A percentile compares a stretch with the other conserved stretches of the same genome.
Conservation (phyloP, 64 coral and sea anemone species). For the Acropora yongei region DNA sequence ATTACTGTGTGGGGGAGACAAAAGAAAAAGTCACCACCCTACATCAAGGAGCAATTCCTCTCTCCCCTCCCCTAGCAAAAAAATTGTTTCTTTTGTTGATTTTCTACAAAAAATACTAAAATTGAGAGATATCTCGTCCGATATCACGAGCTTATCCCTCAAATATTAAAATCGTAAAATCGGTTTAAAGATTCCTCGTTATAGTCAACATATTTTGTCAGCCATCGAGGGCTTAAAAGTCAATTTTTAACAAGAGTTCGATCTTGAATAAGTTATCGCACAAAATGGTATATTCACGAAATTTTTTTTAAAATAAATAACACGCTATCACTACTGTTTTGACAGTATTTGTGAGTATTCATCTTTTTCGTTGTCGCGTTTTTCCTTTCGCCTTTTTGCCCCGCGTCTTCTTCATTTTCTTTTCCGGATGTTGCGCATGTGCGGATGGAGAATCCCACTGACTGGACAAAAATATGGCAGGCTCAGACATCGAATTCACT, state of each 20-base stretch:
- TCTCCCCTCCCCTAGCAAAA: too few relatives aligned
- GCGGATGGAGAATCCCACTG: background rate
- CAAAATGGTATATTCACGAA: background rate
- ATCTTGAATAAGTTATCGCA: background rate
- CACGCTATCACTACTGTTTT: background rate
- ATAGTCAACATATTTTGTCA: too few relatives aligned
- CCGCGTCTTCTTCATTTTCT: conserved; percentile 12
- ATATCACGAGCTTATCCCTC: too few relatives aligned
- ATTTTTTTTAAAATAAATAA: background rate
- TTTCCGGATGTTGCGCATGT: conserved; percentile 20
- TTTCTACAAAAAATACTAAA: background rate
- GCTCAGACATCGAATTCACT: conserved; percentile 81
- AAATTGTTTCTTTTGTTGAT: background rate
- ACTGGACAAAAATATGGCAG: conserved; percentile 62
- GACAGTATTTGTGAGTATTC: background rate
- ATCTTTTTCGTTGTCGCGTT: conserved; percentile 36
- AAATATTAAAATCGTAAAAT: background rate
- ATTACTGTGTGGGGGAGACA: too few relatives aligned
- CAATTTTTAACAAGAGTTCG: background rate
- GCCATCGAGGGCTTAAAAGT: background rate
- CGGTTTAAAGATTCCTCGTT: background rate
- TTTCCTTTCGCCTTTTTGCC: conserved; percentile 10
- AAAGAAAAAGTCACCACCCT: too few relatives aligned
- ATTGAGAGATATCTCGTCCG: background rate
- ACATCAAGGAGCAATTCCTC: too few relatives aligned